Conservation (phyloP, 2,888 invertebrate species). For the Scelioninae gen. 2 region DNA sequence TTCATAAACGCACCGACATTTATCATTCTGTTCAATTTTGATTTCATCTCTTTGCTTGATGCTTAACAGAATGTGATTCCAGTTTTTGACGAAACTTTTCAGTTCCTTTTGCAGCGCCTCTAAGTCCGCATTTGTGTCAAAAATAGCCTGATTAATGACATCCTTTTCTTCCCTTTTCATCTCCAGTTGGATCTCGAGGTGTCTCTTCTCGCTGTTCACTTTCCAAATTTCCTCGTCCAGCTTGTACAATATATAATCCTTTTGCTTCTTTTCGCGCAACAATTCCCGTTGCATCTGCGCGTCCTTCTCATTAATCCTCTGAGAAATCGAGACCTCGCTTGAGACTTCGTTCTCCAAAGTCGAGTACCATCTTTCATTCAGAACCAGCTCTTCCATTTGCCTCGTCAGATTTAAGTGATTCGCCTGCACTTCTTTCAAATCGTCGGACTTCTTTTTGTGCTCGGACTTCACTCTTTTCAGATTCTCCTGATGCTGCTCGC, state of each 20-base stretch:
- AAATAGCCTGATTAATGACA: conserved; percentile 78
- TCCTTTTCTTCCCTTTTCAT: conserved; percentile 82
- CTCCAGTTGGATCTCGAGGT: conserved; percentile 80
- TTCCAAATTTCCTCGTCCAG: conserved; percentile 84
- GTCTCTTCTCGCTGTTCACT: conserved; percentile 81
- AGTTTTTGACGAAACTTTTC: conserved; percentile 82
- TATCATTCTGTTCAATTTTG: conserved; percentile 79
- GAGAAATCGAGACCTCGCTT: conserved; percentile 79
- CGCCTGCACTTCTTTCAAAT: conserved; percentile 73
- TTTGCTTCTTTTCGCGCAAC: conserved; percentile 73
- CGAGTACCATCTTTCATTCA: conserved; percentile 78
- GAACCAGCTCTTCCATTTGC: conserved; percentile 79
- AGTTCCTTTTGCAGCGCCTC: conserved; percentile 84
- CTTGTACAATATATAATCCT: conserved; percentile 82
- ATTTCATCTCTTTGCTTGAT: conserved; percentile 83
- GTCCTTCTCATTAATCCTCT: conserved; percentile 81
- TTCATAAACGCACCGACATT: conserved; percentile 77
- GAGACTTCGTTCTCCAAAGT: conserved; percentile 81
- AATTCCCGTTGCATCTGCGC: conserved; percentile 69
- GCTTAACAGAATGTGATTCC: conserved; percentile 85
- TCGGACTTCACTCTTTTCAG: no score
- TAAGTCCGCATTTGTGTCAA: conserved; percentile 84
- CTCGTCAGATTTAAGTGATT: conserved; percentile 64
- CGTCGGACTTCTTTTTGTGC: conserved; percentile 76
- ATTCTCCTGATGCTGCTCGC: conserved; percentile 77